Evolutionary conservation across 2,797 vertebrate species (phyloP).

Genomic region (Capromys pilorides): DNA sequence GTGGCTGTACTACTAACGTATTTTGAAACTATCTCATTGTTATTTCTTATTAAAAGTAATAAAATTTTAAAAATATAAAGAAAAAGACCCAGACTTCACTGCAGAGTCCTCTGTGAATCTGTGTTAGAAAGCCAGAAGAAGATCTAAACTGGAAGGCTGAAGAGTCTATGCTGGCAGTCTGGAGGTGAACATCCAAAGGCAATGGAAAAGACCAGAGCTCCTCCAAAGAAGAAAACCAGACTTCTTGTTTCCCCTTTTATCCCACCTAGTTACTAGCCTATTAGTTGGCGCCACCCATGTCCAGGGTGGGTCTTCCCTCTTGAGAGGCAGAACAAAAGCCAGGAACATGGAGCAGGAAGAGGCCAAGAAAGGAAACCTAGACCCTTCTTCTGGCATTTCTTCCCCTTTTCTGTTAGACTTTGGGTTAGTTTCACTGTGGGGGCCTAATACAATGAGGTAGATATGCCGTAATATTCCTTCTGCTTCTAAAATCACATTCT

Average conservation of each 20-base stretch:
- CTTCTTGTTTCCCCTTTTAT: neutral
- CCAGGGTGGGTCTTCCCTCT: neutral
- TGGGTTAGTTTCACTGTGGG: neutral
- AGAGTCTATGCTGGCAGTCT: neutral
- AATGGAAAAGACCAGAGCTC: neutral
- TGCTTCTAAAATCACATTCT: conserved; percentile 25
- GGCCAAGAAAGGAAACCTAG: neutral
- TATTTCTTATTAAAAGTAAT: too few species aligned
- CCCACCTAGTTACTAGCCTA: neutral
- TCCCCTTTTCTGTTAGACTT: neutral
- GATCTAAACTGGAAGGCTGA: neutral
- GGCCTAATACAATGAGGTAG: neutral
- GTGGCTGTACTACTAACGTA: too few species aligned
- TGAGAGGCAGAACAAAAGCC: neutral
- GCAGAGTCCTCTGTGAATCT: neutral
- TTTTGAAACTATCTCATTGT: too few species aligned
- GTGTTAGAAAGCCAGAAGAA: neutral
- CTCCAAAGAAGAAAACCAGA: neutral
- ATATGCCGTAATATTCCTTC: neutral
- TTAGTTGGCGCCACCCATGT: neutral
- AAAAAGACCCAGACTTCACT: neutral
- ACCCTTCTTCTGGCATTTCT: neutral
- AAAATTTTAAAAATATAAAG: too few species aligned
- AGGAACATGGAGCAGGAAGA: neutral
- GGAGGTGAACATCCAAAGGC: neutral